Evolutionary conservation across 2,113 vertebrate species (phyloP).

Genomic region (Hyperopisus bebe): DNA sequence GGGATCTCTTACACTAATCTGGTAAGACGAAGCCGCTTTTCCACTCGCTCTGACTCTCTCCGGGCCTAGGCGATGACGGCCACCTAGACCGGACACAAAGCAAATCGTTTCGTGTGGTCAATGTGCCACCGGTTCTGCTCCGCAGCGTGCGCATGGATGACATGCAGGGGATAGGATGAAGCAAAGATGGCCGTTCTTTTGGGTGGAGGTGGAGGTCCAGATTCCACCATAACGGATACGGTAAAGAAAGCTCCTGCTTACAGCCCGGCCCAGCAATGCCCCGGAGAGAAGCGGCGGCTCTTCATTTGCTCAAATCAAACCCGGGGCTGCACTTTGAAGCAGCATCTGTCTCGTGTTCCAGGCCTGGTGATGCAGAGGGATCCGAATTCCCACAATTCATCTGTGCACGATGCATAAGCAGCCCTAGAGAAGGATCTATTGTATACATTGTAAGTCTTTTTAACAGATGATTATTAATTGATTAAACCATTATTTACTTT

Average conservation of each 20-base stretch:
- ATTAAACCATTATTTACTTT: not conserved
- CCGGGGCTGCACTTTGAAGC: not conserved
- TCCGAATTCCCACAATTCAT: not conserved
- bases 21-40: not conserved
- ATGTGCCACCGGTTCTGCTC: not conserved
- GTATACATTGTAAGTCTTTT: not conserved
- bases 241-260: not conserved
- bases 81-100: not conserved
- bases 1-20: conserved; percentile 18
- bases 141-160: not conserved
- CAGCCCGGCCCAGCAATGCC: not conserved
- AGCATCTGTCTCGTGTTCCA: not conserved
- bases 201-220: not conserved
- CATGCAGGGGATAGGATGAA: not conserved
- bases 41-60: not conserved
- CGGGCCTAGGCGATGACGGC: not conserved
- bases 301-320: not conserved
- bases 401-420: not conserved
- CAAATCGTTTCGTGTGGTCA: not conserved
- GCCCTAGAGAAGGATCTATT: not conserved
- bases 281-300: not conserved
- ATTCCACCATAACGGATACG: not conserved
- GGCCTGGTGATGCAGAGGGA: not conserved
- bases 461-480: not conserved
- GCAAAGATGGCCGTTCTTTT: not conserved